Percentiles rank a stretch among this genome's conserved stretches.
These are phyloP conservation scores for Festucalex cinctus DNA, from an alignment of 2,113 vertebrate genomes.

Conservation along the genomic window DNA sequence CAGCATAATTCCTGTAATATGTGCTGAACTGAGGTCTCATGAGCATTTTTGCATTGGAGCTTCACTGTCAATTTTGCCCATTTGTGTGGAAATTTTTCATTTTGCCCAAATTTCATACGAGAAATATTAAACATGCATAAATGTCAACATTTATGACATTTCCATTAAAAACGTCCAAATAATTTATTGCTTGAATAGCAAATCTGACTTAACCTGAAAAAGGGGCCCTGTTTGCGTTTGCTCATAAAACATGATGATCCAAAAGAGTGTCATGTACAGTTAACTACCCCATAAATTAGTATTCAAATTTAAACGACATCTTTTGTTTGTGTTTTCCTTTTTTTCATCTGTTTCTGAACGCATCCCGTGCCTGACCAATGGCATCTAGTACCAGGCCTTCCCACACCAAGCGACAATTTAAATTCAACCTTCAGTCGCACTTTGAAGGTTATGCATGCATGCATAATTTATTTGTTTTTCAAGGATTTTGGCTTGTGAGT, in stretches of 20 bases:
- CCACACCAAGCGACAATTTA: neutral
- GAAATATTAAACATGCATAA: neutral
- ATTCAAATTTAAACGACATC: neutral
- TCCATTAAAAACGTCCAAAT: neutral
- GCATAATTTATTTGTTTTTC: conserved; percentile 11
- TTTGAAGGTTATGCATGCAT: conserved; percentile 9
- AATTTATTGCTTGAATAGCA: neutral
- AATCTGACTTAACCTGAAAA: neutral
- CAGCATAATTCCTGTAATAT: neutral
- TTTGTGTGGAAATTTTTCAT: too few relatives aligned
- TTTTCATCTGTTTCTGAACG: too few relatives aligned
- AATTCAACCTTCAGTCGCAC: conserved; percentile 5
- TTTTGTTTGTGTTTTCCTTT: neutral
- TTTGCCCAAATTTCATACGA: neutral
- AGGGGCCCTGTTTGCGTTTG: neutral
- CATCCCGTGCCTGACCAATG: neutral
- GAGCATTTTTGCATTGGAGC: too few relatives aligned
- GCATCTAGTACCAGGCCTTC: neutral
- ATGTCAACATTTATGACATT: neutral
- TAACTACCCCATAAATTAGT: neutral
- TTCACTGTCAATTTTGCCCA: too few relatives aligned
- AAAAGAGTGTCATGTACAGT: neutral
- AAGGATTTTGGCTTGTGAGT: conserved; percentile 7
- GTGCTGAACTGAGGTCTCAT: too few relatives aligned
- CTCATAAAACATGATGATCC: conserved; percentile 2